Conservation (phyloP, 2,888 invertebrate species). For the Tipula helvola region DNA sequence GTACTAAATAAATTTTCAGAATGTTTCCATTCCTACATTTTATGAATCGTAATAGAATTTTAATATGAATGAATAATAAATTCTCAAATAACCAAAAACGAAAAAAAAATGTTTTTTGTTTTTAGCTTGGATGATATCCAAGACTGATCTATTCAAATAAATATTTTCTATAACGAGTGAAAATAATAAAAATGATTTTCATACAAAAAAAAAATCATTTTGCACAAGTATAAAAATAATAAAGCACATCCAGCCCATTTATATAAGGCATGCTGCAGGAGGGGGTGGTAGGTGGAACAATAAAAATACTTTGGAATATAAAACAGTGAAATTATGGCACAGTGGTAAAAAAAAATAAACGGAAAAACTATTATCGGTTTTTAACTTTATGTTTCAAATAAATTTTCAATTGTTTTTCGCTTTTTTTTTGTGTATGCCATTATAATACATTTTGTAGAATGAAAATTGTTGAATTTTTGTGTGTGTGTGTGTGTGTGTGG, state of each 20-base stretch:
- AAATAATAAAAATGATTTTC: background rate
- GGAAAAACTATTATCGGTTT: no score
- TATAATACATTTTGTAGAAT: no score
- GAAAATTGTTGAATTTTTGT: no score
- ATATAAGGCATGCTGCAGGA: no score
- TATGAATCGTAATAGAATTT: background rate
- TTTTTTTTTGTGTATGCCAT: no score
- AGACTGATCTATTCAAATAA: background rate
- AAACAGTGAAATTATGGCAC: no score
- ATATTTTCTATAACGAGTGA: background rate
- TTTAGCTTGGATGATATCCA: background rate
- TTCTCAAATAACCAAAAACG: background rate
- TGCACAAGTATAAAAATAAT: background rate
- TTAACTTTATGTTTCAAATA: no score
- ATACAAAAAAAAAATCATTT: background rate
- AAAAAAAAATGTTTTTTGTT: background rate
- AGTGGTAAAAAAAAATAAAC: no score
- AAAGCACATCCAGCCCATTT: background rate
- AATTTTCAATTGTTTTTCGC: no score
- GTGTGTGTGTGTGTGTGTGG: no score
- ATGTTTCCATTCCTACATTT: background rate
- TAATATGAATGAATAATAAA: background rate
- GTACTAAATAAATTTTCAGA: background rate
- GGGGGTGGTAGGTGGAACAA: no score
- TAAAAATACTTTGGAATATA: no score